phyloP scores from a whole-genome alignment of 2,113 vertebrate genomes.

The Psittacula cyanocephala region DNA sequence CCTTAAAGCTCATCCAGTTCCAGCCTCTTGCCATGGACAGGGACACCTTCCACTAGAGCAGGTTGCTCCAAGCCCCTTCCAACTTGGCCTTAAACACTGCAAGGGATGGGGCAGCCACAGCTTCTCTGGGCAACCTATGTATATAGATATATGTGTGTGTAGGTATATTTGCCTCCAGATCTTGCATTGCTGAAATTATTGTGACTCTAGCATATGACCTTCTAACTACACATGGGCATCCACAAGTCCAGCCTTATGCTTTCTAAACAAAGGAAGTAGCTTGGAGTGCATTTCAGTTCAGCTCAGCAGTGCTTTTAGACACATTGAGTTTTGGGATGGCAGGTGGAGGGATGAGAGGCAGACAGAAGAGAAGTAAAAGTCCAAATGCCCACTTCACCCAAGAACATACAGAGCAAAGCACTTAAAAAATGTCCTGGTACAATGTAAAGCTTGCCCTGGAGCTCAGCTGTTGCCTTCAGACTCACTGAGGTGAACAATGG shows the following conservation, averaged over 20 bases:
- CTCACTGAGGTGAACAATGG: background rate
- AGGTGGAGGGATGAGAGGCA: background rate
- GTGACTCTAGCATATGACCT: background rate
- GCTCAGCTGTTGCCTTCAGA: background rate
- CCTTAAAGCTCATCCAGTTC: background rate
- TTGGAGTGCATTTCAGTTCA: background rate
- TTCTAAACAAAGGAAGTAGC: background rate
- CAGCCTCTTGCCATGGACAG: background rate
- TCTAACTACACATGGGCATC: background rate
- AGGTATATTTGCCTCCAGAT: background rate
- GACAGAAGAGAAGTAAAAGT: background rate
- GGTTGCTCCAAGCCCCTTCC: background rate
- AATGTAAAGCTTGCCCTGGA: background rate
- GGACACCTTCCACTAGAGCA: background rate
- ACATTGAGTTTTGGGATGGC: accelerated
- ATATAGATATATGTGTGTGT: accelerated
- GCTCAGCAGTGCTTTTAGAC: background rate
- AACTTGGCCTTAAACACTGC: background rate
- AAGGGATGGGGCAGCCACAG: background rate
- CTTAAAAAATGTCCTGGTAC: background rate
- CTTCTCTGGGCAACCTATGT: background rate
- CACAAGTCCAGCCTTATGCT: accelerated
- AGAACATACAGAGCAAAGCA: background rate
- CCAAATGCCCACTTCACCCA: accelerated
- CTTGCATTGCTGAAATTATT: background rate